Evolutionary conservation across 1,140 invertebrate species (phyloP).

Genomic region (Diorhabda sublineata): DNA sequence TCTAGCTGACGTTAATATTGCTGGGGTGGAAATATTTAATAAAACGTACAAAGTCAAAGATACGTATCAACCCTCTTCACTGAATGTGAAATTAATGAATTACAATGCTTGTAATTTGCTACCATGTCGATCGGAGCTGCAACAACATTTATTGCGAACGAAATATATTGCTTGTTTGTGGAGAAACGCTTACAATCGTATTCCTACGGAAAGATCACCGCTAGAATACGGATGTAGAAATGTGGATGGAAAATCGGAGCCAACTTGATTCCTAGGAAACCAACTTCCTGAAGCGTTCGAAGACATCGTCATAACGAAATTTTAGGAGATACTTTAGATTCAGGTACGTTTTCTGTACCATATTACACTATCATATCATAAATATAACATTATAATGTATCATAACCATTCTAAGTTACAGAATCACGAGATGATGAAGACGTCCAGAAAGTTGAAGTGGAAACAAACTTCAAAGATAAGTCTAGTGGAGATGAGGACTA

Average conservation of each 20-base stretch:
- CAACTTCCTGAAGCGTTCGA: background rate
- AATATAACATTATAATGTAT: background rate
- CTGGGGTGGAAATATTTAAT: background rate
- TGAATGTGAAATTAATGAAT: conserved; percentile 4
- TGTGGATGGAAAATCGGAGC: too few relatives aligned
- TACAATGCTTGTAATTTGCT: background rate
- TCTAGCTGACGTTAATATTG: background rate
- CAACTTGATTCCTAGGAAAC: background rate
- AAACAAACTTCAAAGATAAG: background rate
- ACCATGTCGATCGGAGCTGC: background rate
- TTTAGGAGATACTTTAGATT: background rate
- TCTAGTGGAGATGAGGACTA: too few relatives aligned
- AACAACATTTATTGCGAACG: conserved; percentile 12
- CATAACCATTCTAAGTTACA: background rate
- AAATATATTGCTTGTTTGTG: conserved; percentile 16
- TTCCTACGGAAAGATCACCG: too few relatives aligned
- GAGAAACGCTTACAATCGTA: conserved; percentile 6
- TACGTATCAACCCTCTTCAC: background rate
- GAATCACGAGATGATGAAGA: background rate
- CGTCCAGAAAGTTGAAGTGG: background rate
- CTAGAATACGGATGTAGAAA: too few relatives aligned
- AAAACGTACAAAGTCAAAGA: conserved; percentile 5
- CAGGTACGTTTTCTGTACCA: background rate
- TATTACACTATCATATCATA: background rate
- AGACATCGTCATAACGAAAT: background rate